phyloP scores from a whole-genome alignment of 2,888 invertebrate genomes.

The Stegana nigrithorax region DNA sequence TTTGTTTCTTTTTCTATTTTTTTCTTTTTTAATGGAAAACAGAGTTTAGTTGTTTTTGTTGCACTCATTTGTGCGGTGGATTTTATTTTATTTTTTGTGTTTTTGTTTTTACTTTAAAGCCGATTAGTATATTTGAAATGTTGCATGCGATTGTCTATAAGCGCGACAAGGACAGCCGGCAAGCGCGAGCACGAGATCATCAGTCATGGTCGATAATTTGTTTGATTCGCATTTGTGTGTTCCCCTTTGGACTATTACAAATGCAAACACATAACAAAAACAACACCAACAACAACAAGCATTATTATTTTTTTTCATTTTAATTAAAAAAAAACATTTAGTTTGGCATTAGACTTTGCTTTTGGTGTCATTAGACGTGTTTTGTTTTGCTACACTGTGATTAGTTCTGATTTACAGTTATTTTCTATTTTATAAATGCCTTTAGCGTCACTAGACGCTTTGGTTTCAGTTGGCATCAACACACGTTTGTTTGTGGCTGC shows the following conservation, averaged over 20 bases:
- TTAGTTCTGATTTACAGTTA: background rate
- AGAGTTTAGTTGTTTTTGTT: conserved; percentile 20
- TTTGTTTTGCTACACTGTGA: background rate
- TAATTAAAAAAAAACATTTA: background rate
- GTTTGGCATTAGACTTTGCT: background rate
- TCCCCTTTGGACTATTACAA: no score
- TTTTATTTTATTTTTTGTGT: conserved; percentile 34
- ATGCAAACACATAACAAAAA: background rate
- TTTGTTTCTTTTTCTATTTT: background rate
- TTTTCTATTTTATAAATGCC: no score
- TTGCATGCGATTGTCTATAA: background rate
- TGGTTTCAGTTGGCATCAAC: no score
- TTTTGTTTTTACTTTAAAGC: conserved; percentile 45
- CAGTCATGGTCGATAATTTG: conserved; percentile 49
- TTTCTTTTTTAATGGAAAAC: background rate
- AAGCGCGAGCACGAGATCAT: conserved; percentile 34
- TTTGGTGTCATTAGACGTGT: conserved; percentile 9
- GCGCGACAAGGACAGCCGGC: conserved; percentile 31
- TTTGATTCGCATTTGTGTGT: conserved; percentile 34
- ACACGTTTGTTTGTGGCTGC: no score
- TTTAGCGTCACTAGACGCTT: no score
- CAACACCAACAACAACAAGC: background rate
- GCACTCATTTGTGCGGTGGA: conserved; percentile 41
- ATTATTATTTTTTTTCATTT: conserved; percentile 19
- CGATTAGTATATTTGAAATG: conserved; percentile 28